Conservation (phyloP, 2,113 vertebrate genomes). For the Tachycineta bicolor region DNA sequence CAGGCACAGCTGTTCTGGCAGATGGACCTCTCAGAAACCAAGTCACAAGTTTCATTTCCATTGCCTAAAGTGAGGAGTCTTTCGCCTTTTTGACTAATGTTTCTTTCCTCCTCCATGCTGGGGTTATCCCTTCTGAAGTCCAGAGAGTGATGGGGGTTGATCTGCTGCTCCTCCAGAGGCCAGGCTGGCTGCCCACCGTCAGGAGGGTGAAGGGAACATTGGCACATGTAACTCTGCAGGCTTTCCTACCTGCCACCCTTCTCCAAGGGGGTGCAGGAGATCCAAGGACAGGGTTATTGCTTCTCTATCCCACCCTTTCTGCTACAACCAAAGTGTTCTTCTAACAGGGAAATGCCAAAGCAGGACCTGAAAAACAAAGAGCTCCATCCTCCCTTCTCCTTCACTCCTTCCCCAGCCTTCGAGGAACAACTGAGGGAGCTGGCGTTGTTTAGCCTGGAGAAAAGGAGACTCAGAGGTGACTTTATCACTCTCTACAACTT, state of each 20-base stretch:
- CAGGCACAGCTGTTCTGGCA: constrained; percentile 38
- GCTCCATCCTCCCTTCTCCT: background rate
- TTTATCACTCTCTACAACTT: background rate
- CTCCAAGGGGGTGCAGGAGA: accelerated
- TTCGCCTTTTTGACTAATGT: background rate
- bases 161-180: background rate
- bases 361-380: background rate
- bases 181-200: background rate
- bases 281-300: background rate
- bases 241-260: background rate
- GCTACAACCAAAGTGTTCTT: background rate
- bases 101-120: background rate
- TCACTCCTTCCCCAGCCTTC: background rate
- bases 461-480: background rate
- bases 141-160: background rate
- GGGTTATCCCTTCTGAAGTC: background rate
- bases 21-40: constrained; percentile 59
- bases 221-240: background rate
- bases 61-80: background rate
- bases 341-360: background rate
- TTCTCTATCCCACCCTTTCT: background rate
- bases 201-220: background rate
- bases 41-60: constrained; percentile 77
- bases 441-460: background rate
- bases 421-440: background rate